phyloP scores from a whole-genome alignment of 1,140 invertebrate species.

The Elysia chlorotica region DNA sequence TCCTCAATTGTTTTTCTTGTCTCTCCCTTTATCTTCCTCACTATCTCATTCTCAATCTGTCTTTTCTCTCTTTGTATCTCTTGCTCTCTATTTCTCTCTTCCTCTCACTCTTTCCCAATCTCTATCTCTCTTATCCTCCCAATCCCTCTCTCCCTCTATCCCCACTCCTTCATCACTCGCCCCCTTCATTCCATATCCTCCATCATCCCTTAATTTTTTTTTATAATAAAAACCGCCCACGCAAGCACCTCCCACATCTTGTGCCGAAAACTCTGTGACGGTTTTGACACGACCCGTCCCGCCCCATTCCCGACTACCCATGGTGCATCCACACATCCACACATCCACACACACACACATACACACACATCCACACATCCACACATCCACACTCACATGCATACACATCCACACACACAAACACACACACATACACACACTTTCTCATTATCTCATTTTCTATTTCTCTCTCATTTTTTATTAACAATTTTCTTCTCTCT shows the following conservation, averaged over 20 bases:
- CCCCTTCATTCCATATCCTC: not conserved
- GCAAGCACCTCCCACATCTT: no score
- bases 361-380: no score
- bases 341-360: no score
- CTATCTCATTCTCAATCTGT: not conserved
- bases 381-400: no score
- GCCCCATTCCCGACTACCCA: no score
- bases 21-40: not conserved
- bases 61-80: not conserved
- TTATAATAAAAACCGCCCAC: no score
- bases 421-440: no score
- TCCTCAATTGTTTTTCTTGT: not conserved
- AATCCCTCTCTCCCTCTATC: not conserved
- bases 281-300: no score
- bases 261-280: no score
- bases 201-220: not conserved
- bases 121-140: not conserved
- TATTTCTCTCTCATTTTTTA: slow-evolving; percentile 27
- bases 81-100: not conserved
- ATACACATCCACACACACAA: no score
- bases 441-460: no score
- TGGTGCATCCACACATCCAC: no score
- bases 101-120: not conserved
- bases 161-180: not conserved
- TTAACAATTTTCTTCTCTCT: not conserved